phyloP scores from a whole-genome alignment of 1,140 invertebrate genomes.

The Drosophila pseudoananassae region DNA sequence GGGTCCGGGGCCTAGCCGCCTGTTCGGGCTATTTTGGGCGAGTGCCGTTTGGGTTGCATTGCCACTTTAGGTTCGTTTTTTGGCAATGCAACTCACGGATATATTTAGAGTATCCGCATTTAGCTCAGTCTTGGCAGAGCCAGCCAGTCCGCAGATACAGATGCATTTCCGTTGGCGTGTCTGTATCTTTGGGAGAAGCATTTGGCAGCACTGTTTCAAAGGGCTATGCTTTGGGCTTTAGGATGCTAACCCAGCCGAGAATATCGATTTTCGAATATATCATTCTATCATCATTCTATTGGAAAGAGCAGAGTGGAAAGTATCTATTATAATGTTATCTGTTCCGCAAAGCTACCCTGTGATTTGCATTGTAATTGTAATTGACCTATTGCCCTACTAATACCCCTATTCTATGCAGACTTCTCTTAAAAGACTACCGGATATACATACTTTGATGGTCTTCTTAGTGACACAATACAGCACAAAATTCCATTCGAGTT shows the following conservation, averaged over 20 bases:
- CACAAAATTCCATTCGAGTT: too few relatives aligned
- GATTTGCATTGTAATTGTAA: too few relatives aligned
- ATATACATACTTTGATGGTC: too few relatives aligned
- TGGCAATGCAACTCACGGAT: conserved; percentile 49
- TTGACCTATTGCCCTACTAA: too few relatives aligned
- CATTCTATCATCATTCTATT: too few relatives aligned
- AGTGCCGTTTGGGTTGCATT: neutral
- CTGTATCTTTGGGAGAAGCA: conserved; percentile 8
- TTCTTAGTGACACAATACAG: too few relatives aligned
- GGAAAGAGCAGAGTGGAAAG: too few relatives aligned
- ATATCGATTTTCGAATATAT: neutral
- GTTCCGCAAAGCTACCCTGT: too few relatives aligned
- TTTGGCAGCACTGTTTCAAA: conserved; percentile 15
- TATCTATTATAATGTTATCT: too few relatives aligned
- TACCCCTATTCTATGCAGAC: too few relatives aligned
- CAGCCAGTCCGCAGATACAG: conserved; percentile 19
- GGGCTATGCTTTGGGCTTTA: neutral
- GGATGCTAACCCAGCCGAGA: neutral
- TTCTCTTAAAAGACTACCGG: too few relatives aligned
- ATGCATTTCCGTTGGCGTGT: conserved; percentile 21
- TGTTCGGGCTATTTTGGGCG: neutral
- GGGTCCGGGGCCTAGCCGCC: neutral
- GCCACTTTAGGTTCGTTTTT: conserved; percentile 41
- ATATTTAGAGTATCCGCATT: conserved; percentile 51
- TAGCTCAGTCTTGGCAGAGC: conserved; percentile 45